Evolutionary conservation across 2,888 invertebrate genomes (phyloP).

Genomic region (Dynastes tityus): DNA sequence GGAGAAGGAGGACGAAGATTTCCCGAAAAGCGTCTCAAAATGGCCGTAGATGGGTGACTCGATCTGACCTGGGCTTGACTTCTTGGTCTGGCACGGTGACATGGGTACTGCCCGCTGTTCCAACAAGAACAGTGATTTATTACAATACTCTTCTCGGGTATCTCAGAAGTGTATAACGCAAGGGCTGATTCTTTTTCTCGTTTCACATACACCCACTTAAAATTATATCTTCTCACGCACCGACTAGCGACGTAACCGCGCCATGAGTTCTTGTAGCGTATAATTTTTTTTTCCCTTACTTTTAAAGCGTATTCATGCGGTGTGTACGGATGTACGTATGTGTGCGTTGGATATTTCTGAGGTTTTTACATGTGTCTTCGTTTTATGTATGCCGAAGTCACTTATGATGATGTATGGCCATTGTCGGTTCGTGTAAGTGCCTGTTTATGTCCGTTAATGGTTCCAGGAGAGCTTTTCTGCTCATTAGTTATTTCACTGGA

Average conservation of each 20-base stretch:
- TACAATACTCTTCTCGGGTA: constrained; percentile 56
- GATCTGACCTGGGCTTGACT: constrained; percentile 42
- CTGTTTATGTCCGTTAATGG: constrained; percentile 62
- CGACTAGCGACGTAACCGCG: constrained; percentile 49
- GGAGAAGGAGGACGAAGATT: constrained; percentile 13
- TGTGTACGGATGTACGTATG: constrained; percentile 37
- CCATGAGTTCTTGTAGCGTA: constrained; percentile 17
- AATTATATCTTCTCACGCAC: constrained; percentile 62
- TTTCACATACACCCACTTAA: constrained; percentile 66
- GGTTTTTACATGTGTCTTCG: constrained; percentile 62
- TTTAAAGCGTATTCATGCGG: background rate
- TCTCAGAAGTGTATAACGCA: constrained; percentile 50
- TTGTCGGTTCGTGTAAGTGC: constrained; percentile 61
- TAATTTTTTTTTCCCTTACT: constrained; percentile 11
- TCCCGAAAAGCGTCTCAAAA: constrained; percentile 59
- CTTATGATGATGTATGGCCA: constrained; percentile 64
- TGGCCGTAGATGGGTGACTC: constrained; percentile 54
- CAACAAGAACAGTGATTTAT: constrained; percentile 65
- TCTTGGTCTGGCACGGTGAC: constrained; percentile 59
- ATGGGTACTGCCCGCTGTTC: constrained; percentile 64
- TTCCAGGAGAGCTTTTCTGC: constrained; percentile 54
- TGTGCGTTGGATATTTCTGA: constrained; percentile 57
- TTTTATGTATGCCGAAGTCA: constrained; percentile 63
- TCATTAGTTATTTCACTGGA: constrained; percentile 55
- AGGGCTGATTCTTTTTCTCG: constrained; percentile 59